Evolutionary conservation across 2,888 invertebrate genomes (phyloP), one percentile per base, ranked within the genome.

Genomic region (Erebia aethiops): DNA sequence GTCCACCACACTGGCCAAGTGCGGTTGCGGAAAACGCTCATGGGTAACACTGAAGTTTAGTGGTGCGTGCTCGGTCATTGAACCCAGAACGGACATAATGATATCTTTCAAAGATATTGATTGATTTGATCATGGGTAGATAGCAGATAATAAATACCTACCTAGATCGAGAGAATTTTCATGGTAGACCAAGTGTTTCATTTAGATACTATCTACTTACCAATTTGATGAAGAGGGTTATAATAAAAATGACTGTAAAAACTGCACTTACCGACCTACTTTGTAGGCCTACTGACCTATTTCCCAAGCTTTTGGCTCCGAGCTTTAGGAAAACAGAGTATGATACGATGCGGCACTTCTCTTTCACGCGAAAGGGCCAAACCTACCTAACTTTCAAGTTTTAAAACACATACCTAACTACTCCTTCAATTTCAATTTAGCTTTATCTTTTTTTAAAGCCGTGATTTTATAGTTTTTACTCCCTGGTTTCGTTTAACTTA

Each of bases 261-360:
- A 56, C 46, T 46, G 11, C 46, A 46, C 52, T 43, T 41, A 49
- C 16, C 16, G 16, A 54, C 5, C n/a, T 43, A 56, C 58, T 58
- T 58, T 58, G 49, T 67, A 67, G 67, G 49, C 67, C 67, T 67
- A 67, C 67, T 67, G 67, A 67, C 67, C 67, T 67, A 58, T 67
- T 67, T 67, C 46, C 18, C 46, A 46, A 54, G 52, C 69, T 63
- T 54, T 62, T 63, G 63, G 69, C 62, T 21, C 43, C 41, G 52
- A 43, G 51, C 60, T 66, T 64, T 66, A 56, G 65, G 65, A 66
- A 43, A 66, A 66, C 56, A 66, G 56, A 43, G 43, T 66, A 26
- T 41, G 54, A 66, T 57, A 43, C 65, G 56, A 66, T 66, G 65
- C 65, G 56, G 43, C 65, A 66, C 65, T 66, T 65, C 61, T 65